Percentiles rank a stretch among this genome's conserved stretches.
phyloP scores from a whole-genome alignment of 1,140 invertebrate species.

The Drosophila pruinosa region DNA sequence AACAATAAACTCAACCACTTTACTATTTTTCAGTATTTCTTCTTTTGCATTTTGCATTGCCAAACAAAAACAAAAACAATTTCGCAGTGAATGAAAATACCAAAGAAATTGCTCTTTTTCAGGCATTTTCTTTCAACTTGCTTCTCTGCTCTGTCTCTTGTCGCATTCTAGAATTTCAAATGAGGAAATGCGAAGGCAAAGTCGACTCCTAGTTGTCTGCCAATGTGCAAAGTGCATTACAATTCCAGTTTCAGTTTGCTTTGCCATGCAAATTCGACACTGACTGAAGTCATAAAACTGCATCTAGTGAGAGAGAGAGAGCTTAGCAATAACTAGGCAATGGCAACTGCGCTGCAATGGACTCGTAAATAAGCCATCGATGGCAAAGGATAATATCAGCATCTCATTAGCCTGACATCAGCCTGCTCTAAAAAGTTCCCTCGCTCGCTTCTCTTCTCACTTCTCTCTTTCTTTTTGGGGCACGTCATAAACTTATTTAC shows the following conservation, averaged over 20 bases:
- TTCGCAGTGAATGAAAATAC: constrained; percentile 46
- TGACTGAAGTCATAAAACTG: constrained; percentile 59
- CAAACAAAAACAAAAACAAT: constrained; percentile 7
- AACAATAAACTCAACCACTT: constrained; percentile 59
- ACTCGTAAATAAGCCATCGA: background rate
- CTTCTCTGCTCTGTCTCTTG: background rate
- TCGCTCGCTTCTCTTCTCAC: background rate
- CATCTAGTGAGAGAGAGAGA: background rate
- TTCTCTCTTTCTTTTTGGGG: constrained; percentile 49
- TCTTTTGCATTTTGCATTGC: background rate
- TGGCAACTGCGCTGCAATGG: background rate
- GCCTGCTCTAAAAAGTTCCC: constrained; percentile 5
- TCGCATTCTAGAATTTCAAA: constrained; percentile 58
- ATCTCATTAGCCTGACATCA: background rate
- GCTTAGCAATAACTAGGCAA: background rate
- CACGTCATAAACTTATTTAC: constrained; percentile 75
- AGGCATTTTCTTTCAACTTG: constrained; percentile 15
- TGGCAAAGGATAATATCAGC: background rate
- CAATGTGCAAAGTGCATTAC: constrained; percentile 29
- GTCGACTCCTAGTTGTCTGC: constrained; percentile 47
- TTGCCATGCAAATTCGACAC: constrained; percentile 22
- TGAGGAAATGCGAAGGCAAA: constrained; percentile 28
- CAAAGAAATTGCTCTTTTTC: constrained; percentile 68
- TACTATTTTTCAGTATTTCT: background rate
- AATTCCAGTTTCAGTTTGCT: constrained; percentile 12